phyloP scores from a whole-genome alignment of 2,888 invertebrate genomes.

The Falcaria lacertinaria region DNA sequence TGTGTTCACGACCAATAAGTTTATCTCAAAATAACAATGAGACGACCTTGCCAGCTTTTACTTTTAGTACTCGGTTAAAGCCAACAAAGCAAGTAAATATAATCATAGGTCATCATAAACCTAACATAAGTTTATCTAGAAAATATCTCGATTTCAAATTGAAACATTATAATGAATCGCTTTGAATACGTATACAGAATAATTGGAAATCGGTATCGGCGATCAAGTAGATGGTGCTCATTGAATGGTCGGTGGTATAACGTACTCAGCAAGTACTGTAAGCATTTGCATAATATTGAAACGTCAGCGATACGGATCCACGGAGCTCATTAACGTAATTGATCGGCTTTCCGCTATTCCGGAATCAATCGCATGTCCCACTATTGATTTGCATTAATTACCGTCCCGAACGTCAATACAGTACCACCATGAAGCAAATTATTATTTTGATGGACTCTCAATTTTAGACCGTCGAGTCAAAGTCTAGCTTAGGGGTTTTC shows the following conservation, averaged over 20 bases:
- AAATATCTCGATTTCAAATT: not conserved
- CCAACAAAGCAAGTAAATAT: too few species aligned
- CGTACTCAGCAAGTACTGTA: slow-evolving; percentile 49
- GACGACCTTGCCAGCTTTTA: too few species aligned
- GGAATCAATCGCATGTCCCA: slow-evolving; percentile 68
- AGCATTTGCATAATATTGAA: slow-evolving; percentile 69
- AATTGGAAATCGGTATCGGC: not conserved
- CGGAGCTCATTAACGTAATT: slow-evolving; percentile 75
- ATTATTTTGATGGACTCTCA: slow-evolving; percentile 66
- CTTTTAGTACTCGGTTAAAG: too few species aligned
- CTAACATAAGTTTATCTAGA: too few species aligned
- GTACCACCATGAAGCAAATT: slow-evolving; percentile 51
- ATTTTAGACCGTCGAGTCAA: slow-evolving; percentile 14
- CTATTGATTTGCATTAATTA: slow-evolving; percentile 78
- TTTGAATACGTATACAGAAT: slow-evolving; percentile 1
- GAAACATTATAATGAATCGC: slow-evolving; percentile 17
- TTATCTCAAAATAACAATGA: too few species aligned
- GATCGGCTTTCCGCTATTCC: slow-evolving; percentile 71
- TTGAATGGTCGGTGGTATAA: slow-evolving; percentile 27
- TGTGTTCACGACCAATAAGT: too few species aligned
- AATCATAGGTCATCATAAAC: too few species aligned
- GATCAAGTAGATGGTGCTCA: slow-evolving; percentile 22
- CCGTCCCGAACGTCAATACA: slow-evolving; percentile 65
- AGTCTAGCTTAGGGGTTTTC: too few species aligned
- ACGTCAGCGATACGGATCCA: slow-evolving; percentile 70